A percentile compares a stretch with the other conserved stretches of the same genome.
phyloP scores from a whole-genome alignment of 1,140 invertebrate species.

The Hyles vespertilio region DNA sequence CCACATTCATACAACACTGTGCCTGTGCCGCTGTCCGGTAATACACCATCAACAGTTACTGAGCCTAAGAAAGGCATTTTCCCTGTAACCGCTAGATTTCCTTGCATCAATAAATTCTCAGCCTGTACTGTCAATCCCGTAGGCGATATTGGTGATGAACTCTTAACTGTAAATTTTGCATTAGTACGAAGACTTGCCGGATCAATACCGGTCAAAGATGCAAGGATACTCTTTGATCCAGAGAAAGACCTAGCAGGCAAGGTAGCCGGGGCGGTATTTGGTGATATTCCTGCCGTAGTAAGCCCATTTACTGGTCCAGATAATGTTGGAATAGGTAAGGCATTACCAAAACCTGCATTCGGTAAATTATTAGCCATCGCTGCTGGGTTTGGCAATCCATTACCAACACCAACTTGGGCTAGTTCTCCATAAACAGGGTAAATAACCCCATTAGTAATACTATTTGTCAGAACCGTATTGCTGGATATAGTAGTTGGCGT shows the following conservation, averaged over 20 bases:
- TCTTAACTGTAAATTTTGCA: conserved; percentile 1
- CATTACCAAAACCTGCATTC: too few species aligned
- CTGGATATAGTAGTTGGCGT: too few species aligned
- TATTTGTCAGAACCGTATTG: neutral
- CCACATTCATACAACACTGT: conserved; percentile 32
- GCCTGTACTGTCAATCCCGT: conserved; percentile 18
- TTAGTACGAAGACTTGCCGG: neutral
- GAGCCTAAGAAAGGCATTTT: conserved; percentile 38
- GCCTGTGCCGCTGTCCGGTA: conserved; percentile 29
- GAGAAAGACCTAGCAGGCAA: neutral
- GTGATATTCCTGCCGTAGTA: neutral
- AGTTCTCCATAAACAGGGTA: too few species aligned
- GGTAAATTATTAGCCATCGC: too few species aligned
- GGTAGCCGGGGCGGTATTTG: neutral
- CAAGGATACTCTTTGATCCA: neutral
- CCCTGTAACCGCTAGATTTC: conserved; percentile 31
- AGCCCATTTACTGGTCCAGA: too few species aligned
- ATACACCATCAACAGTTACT: conserved; percentile 27
- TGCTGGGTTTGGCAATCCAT: too few species aligned
- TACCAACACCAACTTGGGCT: too few species aligned
- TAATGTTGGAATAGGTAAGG: too few species aligned
- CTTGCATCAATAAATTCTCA: conserved; percentile 36
- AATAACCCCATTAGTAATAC: too few species aligned
- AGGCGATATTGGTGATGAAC: conserved; percentile 2
- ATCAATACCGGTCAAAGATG: conserved; percentile 3